Evolutionary conservation across 2,797 vertebrate species (phyloP), one percentile per base, ranked within the genome.

Genomic region (Brachymystax lenok): DNA sequence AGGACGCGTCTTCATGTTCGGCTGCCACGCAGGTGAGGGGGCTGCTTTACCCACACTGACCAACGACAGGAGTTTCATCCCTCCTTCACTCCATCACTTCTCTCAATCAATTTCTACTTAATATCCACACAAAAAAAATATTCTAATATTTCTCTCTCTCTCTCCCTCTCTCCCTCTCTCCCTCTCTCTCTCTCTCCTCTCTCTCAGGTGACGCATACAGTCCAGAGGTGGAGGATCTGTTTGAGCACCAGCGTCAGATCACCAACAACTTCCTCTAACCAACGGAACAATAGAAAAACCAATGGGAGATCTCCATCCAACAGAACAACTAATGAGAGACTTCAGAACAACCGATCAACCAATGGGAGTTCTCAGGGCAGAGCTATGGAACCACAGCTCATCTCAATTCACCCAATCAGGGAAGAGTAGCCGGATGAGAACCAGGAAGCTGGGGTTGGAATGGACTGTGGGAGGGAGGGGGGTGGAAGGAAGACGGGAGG

Each of bases 241-340:
- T 97, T 79, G 98, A 98, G 88, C 96, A 95, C 90, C 94, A 92
- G 63, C 94, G 91, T 78, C 94, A 96, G 88, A 94, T 99, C 87
- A 92, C 95, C 84, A 98, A 94, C 93, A 99, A 99, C 93, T 93
- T 97, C 16, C 92, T 99, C 88, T 98, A 82, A 92, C 80, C 77
- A 5, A n/a, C 8, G 12, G 33, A 21, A 69, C 68, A 50, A 30
- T 3, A 30, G 3, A 67, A 14, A 1, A 67, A 33, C 28, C 17
- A 66, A 54, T 77, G 16, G 1, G 73, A 70, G 64, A 84, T 78
- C 77, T n/a, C 35, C 56, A 46, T 74, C 69, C 54, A 4, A 75
- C 73, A 14, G 28, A 6, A 17, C 61, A 17, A 50, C 13, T 19
- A 12, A 21, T 16, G 66, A 68, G 28, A 68, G 66, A 70, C 66